A percentile compares a stretch with the other conserved stretches of the same genome.
phyloP scores from a whole-genome alignment of 2,797 vertebrate genomes.

The Capromys pilorides region DNA sequence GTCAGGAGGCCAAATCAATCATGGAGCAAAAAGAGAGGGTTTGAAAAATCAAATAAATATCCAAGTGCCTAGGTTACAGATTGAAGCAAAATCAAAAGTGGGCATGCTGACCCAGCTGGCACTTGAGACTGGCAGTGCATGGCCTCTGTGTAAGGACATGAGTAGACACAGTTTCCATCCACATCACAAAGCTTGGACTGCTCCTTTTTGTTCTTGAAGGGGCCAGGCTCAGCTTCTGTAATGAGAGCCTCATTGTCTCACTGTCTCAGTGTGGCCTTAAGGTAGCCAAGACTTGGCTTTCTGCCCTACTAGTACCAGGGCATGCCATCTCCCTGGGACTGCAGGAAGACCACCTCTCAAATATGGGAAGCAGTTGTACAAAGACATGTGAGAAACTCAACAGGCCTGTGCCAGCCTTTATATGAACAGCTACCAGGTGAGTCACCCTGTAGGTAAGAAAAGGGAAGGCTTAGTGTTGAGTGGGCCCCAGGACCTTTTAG shows the following conservation, averaged over 20 bases:
- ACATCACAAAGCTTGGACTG: background rate
- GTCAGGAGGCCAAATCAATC: background rate
- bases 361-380: background rate
- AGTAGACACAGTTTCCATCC: background rate
- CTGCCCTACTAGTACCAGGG: background rate
- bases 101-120: background rate
- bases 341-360: background rate
- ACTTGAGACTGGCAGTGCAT: background rate
- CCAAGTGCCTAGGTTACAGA: background rate
- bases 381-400: background rate
- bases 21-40: background rate
- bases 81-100: background rate
- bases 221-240: background rate
- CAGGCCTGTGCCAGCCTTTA: background rate
- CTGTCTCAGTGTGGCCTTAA: background rate
- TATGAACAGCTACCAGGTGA: background rate
- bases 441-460: background rate
- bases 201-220: background rate
- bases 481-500: background rate
- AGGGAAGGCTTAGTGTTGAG: background rate
- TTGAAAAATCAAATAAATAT: constrained; percentile 14
- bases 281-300: background rate
- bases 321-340: background rate
- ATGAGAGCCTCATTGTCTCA: background rate
- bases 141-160: background rate